Conservation (phyloP, 2,113 vertebrate species). For the Leptobrachium leishanense region DNA sequence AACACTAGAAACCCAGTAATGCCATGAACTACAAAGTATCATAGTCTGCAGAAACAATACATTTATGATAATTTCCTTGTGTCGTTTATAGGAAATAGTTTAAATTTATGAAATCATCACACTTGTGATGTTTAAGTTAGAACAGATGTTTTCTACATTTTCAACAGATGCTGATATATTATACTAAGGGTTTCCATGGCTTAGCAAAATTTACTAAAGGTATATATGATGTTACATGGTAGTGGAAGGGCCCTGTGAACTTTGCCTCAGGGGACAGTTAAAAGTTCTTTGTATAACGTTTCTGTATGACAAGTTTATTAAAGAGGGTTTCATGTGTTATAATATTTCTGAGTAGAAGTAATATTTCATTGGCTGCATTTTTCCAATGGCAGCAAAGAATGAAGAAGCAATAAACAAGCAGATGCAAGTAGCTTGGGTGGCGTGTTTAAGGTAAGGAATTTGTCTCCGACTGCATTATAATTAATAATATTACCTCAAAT, state of each 20-base stretch:
- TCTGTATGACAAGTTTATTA: not conserved
- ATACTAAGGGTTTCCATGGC: constrained; percentile 6
- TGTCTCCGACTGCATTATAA: too few species aligned
- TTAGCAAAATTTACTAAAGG: constrained; percentile 17
- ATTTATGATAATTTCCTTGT: constrained; percentile 21
- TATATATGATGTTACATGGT: constrained; percentile 6
- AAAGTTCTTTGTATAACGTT: not conserved
- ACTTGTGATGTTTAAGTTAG: constrained; percentile 30
- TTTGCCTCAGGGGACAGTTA: not conserved
- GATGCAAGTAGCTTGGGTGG: not conserved
- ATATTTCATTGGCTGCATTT: not conserved
- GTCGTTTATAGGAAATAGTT: constrained; percentile 29
- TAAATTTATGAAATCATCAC: constrained; percentile 32
- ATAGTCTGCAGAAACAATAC: not conserved
- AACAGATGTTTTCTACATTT: constrained; percentile 26
- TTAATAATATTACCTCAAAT: too few species aligned
- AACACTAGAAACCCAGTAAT: too few species aligned
- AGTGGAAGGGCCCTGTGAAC: not conserved
- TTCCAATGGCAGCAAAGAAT: not conserved
- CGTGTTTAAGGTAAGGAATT: not conserved
- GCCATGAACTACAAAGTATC: constrained; percentile 12
- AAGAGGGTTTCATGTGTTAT: not conserved
- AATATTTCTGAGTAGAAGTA: not conserved
- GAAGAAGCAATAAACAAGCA: not conserved
- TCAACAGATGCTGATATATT: constrained; percentile 21